These are phyloP conservation scores for Paradoxurus hermaphroditus DNA, from an alignment of 2,113 vertebrate species.

Conservation along the genomic window DNA sequence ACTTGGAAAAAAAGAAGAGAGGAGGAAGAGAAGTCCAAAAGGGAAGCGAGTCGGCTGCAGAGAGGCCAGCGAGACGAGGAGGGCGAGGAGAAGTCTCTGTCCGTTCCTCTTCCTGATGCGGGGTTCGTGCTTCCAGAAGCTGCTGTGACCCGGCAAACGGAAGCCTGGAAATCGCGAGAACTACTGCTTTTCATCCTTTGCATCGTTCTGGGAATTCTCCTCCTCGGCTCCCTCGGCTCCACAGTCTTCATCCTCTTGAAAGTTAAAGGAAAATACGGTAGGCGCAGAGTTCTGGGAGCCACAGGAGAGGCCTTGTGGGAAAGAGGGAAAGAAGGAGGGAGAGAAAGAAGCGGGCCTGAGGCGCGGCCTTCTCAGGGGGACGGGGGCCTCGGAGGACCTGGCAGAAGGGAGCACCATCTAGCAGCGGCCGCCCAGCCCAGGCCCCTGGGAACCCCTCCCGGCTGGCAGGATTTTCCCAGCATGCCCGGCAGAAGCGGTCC, in stretches of 20 bases:
- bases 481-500: background rate
- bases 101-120: background rate
- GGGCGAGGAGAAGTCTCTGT: too few species aligned
- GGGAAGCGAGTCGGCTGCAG: background rate
- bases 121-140: conserved; percentile 44
- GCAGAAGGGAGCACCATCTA: too few species aligned
- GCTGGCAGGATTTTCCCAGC: conserved; percentile 37
- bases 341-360: background rate
- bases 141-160: background rate
- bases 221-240: conserved; percentile 59
- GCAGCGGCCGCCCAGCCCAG: background rate
- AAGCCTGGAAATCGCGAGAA: background rate
- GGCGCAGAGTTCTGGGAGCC: background rate
- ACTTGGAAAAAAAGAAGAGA: background rate
- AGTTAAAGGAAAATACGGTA: conserved; percentile 75
- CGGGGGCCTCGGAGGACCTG: background rate
- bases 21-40: background rate
- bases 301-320: fast-evolving
- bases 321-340: too few species aligned
- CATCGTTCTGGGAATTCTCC: conserved; percentile 69
- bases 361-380: background rate
- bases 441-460: background rate
- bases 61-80: background rate
- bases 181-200: conserved; percentile 60
- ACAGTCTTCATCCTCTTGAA: conserved; percentile 65